Percentiles rank a stretch among this genome's conserved stretches.
phyloP scores from a whole-genome alignment of 2,888 invertebrate species.

The Eudasyphora cyanicolor region DNA sequence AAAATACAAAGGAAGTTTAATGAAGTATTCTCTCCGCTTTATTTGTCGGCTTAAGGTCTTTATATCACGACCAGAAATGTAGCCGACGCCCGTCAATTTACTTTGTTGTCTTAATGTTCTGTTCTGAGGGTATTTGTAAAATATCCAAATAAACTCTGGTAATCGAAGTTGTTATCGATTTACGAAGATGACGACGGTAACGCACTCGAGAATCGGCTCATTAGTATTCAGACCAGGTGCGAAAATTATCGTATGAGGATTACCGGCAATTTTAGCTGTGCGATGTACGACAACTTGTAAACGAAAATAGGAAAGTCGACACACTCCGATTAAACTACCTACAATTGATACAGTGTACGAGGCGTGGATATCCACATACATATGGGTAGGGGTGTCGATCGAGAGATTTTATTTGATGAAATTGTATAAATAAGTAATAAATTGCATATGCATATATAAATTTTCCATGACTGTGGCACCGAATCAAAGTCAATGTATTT shows the following conservation, averaged over 20 bases:
- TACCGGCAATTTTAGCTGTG: constrained; percentile 42
- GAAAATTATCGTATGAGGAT: constrained; percentile 59
- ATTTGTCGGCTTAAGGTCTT: no score
- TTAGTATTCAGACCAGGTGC: constrained; percentile 61
- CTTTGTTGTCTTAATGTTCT: not conserved
- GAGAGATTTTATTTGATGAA: no score
- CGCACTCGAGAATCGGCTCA: constrained; percentile 14
- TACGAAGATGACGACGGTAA: not conserved
- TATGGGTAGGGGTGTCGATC: not conserved
- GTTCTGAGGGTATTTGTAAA: not conserved
- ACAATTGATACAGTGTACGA: not conserved
- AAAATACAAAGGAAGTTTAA: no score
- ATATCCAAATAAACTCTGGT: not conserved
- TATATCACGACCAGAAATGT: no score
- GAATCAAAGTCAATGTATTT: no score
- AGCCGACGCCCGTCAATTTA: not conserved
- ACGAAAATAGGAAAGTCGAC: constrained; percentile 2
- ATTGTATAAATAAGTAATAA: no score
- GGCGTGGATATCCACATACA: not conserved
- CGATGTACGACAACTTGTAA: constrained; percentile 42
- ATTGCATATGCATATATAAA: not conserved
- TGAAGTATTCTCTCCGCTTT: no score
- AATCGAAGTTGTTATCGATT: not conserved
- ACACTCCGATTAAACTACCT: not conserved
- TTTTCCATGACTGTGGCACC: no score